Conservation (phyloP, 2,113 vertebrate species). For the Heteronetta atricapilla region DNA sequence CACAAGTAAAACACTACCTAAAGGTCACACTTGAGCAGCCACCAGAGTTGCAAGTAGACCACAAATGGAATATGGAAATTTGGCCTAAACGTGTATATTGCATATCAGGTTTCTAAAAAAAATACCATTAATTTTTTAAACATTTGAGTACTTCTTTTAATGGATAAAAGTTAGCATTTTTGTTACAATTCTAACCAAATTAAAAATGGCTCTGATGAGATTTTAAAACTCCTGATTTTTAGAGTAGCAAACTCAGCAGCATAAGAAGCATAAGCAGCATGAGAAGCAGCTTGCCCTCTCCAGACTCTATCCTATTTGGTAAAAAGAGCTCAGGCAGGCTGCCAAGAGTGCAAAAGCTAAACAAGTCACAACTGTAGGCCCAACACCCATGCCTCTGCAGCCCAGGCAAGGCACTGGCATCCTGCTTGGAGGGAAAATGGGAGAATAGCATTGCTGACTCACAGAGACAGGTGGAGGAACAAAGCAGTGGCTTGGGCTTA, state of each 20-base stretch:
- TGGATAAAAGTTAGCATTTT: not conserved
- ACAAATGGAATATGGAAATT: not conserved
- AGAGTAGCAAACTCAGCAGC: not conserved
- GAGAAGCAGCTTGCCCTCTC: not conserved
- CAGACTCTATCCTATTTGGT: not conserved
- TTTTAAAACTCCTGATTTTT: not conserved
- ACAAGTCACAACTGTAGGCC: not conserved
- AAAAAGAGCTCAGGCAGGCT: not conserved
- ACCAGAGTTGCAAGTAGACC: not conserved
- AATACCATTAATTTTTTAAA: not conserved
- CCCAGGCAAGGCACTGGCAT: not conserved
- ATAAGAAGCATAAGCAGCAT: not conserved
- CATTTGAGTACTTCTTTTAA: not conserved
- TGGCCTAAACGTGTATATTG: not conserved
- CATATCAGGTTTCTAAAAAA: not conserved
- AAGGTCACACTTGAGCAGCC: not conserved
- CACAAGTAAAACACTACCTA: not conserved
- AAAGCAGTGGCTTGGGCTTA: conserved; percentile 28
- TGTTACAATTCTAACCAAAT: not conserved
- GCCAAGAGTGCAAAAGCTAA: not conserved
- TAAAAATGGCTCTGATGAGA: not conserved
- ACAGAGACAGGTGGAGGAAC: conserved; percentile 51
- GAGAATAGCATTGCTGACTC: conserved; percentile 42
- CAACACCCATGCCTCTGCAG: conserved; percentile 23
- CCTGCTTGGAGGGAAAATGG: not conserved